These are phyloP conservation scores for Balearica regulorum DNA, from an alignment of 2,797 vertebrate species.

Conservation along the genomic window DNA sequence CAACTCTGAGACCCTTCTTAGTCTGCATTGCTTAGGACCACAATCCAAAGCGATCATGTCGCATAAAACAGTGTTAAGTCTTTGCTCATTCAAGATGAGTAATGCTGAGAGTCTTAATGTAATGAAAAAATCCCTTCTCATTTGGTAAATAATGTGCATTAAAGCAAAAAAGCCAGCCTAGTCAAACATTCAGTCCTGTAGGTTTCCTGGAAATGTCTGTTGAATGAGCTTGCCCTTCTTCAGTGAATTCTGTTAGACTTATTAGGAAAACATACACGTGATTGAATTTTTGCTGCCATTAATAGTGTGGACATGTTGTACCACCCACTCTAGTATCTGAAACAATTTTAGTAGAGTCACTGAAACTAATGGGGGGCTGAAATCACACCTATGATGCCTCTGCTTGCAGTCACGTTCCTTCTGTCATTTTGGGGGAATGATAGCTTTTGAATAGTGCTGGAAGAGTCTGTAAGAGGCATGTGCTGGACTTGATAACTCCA, in stretches of 20 bases:
- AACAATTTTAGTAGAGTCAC: neutral
- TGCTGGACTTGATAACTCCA: neutral
- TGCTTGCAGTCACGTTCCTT: neutral
- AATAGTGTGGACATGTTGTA: neutral
- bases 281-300: neutral
- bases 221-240: neutral
- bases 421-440: neutral
- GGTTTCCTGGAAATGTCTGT: neutral
- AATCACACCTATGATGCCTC: neutral
- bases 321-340: slow-evolving; percentile 16
- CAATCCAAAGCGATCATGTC: neutral
- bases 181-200: neutral
- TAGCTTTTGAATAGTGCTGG: neutral
- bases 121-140: neutral
- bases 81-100: neutral
- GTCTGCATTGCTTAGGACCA: neutral
- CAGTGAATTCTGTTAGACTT: neutral
- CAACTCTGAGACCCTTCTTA: neutral
- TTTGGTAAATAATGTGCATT: neutral
- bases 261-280: neutral
- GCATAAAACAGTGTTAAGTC: neutral
- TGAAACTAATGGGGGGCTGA: neutral
- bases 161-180: neutral
- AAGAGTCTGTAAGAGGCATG: neutral
- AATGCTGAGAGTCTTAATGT: neutral